Base-by-base conservation (phyloP, 1,140 invertebrate species). In the Calliopsis andreniformis region DNA sequence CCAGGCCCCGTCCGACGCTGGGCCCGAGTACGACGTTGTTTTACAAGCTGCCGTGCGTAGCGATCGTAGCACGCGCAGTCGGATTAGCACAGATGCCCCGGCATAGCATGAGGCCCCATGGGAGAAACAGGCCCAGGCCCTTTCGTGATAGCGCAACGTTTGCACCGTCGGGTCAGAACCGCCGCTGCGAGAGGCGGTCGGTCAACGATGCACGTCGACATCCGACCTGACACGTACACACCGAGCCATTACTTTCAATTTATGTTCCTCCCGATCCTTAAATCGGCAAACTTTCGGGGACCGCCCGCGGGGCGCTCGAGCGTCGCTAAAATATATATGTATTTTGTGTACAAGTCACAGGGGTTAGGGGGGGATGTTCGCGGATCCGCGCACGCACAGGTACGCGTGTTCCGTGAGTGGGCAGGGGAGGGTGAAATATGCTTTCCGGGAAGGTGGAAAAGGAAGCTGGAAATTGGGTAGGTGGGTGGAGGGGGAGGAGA, bases 231-330 rank as follows among this genome's bases (percentile, higher is more conserved):
- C 70, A 78, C 81, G 81, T 76, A 82, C 64, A 85, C 78, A 56
- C 63, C 71, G 63, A 62, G 67, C 87, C 87, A 90, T 90, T 91
- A 89, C 87, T 90, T 90, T 90, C 89, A 90, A 90, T 91, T 91
- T 90, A 91, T 91, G 89, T 85, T 81, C 80, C 83, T 78, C 71
- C 70, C 72, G 85, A 85, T 83, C 78, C 83, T 81, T 79, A 86
- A 87, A 89, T 89, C 86, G 80, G 77, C 86, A 76, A 85, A 87
- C 85, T 85, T 81, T 85, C 78, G 71, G 76, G 69, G 87, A 90
- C 90, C 87, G 86, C 88, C 88, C 80, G 87, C 81, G 42, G 84
- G 81, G 63, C 51, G 43, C 47, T 55, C 35, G 75, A 84, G 82
- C 82, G 68, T 69, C 59, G 55, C 68, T 67, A 67, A 80, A 59